phyloP scores from a whole-genome alignment of 1,140 invertebrate species.

The Drosophila subobscura region DNA sequence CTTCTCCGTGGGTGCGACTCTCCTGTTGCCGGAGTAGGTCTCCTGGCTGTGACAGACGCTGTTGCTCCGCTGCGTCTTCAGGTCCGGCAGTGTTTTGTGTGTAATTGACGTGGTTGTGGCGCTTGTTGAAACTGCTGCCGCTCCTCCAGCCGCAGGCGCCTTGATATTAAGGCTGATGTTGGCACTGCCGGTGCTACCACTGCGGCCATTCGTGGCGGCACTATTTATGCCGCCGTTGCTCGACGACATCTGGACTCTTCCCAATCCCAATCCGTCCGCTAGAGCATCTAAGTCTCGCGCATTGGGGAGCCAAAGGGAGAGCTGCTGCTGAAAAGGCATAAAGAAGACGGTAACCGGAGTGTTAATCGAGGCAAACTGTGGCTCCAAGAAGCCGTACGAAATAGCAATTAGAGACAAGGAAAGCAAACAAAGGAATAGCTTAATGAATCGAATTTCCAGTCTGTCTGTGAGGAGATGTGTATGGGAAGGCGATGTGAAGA shows the following conservation, averaged over 20 bases:
- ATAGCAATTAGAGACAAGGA: not conserved
- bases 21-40: constrained; percentile 49
- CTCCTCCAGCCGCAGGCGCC: constrained; percentile 18
- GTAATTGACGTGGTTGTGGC: constrained; percentile 34
- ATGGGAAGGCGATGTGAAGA: not conserved
- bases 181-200: constrained; percentile 72
- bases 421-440: constrained; percentile 1
- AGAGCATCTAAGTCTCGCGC: constrained; percentile 41
- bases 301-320: constrained; percentile 10
- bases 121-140: constrained; percentile 3
- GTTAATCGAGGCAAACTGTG: too few relatives aligned
- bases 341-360: constrained; percentile 2
- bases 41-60: constrained; percentile 52
- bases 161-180: constrained; percentile 68
- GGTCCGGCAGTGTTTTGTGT: constrained; percentile 69
- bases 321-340: constrained; percentile 8
- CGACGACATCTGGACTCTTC: constrained; percentile 63
- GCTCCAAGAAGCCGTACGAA: not conserved
- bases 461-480: not conserved
- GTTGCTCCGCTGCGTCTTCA: constrained; percentile 72
- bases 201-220: constrained; percentile 81
- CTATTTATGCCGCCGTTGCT: constrained; percentile 74
- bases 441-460: too few relatives aligned
- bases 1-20: constrained; percentile 55
- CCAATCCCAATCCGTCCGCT: constrained; percentile 2